A percentile compares a stretch with the other conserved stretches of the same genome.
Conservation (phyloP, 2,888 invertebrate genomes). For the Dynastes grantii region DNA sequence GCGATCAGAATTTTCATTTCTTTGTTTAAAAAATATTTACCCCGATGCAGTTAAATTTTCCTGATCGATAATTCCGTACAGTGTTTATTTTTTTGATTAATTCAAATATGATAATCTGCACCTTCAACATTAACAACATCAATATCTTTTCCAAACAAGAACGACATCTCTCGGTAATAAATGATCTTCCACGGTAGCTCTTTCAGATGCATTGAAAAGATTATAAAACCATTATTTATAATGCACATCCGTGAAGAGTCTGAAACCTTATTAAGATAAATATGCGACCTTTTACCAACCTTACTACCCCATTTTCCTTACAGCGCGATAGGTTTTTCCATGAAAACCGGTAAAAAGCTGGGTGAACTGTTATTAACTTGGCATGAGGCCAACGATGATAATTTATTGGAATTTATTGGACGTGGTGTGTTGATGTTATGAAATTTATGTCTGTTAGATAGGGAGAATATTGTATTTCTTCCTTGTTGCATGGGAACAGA, state of each 20-base stretch:
- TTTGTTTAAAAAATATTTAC: too few relatives aligned
- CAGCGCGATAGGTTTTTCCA: neutral
- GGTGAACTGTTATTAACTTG: slow-evolving; percentile 11
- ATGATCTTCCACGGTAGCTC: neutral
- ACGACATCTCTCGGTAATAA: slow-evolving; percentile 9
- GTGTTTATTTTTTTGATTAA: too few relatives aligned
- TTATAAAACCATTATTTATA: slow-evolving; percentile 49
- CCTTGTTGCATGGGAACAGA: too few relatives aligned
- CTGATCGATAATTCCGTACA: too few relatives aligned
- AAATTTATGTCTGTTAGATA: too few relatives aligned
- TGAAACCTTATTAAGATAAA: slow-evolving; percentile 47
- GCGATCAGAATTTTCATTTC: too few relatives aligned
- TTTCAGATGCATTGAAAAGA: slow-evolving; percentile 35
- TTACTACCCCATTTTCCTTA: neutral
- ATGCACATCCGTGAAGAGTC: slow-evolving; percentile 17
- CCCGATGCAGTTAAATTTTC: neutral
- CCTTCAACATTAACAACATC: neutral
- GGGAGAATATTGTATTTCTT: too few relatives aligned
- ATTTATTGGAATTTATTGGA: slow-evolving; percentile 8
- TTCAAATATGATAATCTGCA: neutral
- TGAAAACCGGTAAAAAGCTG: neutral
- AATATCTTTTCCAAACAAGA: slow-evolving; percentile 2
- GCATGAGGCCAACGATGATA: neutral
- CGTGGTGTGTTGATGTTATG: neutral
- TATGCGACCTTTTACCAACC: neutral